Percentiles rank a stretch among this genome's conserved stretches.
Conservation (phyloP, 1,140 invertebrate species). For the Ectropis grisescens region DNA sequence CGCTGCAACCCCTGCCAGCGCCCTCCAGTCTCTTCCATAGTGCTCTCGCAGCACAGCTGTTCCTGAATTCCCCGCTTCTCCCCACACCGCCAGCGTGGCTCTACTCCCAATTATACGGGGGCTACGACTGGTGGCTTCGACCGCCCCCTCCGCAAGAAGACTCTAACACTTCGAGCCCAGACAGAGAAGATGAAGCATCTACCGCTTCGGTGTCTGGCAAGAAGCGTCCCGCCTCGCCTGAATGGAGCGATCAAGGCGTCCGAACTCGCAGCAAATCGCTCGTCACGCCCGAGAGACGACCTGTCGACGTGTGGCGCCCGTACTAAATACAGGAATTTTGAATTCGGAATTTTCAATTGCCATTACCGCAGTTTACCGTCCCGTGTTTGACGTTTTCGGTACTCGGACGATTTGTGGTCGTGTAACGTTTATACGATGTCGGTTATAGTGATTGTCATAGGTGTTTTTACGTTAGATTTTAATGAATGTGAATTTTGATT, state of each 20-base stretch:
- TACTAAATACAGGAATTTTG: conserved; percentile 52
- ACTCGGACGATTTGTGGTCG: conserved; percentile 12
- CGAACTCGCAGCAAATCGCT: conserved; percentile 58
- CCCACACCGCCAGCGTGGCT: conserved; percentile 82
- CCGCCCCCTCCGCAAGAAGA: conserved; percentile 62
- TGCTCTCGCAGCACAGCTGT: conserved; percentile 77
- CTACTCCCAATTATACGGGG: conserved; percentile 77
- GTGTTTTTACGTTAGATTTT: conserved; percentile 62
- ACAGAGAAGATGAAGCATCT: conserved; percentile 51
- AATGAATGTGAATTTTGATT: conserved; percentile 59
- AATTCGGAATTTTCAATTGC: background rate
- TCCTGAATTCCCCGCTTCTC: conserved; percentile 77
- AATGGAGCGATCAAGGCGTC: conserved; percentile 50
- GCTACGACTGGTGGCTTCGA: conserved; percentile 75
- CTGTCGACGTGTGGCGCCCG: conserved; percentile 73
- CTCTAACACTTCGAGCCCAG: conserved; percentile 52
- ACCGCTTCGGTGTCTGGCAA: conserved; percentile 57
- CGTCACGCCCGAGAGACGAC: conserved; percentile 52
- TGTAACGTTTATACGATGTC: too few relatives aligned
- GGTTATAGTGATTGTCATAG: conserved; percentile 38
- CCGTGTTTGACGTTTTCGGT: conserved; percentile 8
- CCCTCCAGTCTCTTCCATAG: conserved; percentile 74
- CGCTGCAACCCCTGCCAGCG: conserved; percentile 53
- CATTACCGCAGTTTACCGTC: conserved; percentile 26
- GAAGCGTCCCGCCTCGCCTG: conserved; percentile 55